A percentile compares a stretch with the other conserved stretches of the same genome.
Conservation (phyloP, 2,797 vertebrate species). For the Myotis planiceps region DNA sequence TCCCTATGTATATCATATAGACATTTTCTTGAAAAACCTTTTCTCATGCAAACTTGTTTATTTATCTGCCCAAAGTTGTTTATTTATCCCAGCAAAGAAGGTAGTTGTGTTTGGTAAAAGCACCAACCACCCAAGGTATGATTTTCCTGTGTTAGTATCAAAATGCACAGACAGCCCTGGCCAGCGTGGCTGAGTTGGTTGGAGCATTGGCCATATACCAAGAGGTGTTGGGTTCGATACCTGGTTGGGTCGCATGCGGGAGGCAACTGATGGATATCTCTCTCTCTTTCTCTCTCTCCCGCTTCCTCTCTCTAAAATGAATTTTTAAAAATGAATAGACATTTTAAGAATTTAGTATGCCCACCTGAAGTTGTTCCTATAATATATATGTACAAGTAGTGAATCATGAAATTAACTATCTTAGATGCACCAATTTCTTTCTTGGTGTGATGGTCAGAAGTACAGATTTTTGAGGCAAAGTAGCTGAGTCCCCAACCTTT, state of each 20-base stretch:
- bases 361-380: neutral
- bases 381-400: neutral
- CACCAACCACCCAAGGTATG: neutral
- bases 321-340: neutral
- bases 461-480: neutral
- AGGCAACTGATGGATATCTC: neutral
- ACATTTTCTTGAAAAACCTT: constrained; percentile 48
- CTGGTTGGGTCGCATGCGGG: neutral
- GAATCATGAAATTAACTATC: neutral
- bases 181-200: neutral
- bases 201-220: neutral
- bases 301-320: neutral
- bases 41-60: neutral
- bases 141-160: neutral
- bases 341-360: neutral
- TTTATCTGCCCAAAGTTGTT: neutral
- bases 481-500: neutral
- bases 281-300: neutral
- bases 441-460: neutral
- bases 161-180: neutral
- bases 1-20: constrained; percentile 11
- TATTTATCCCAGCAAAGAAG: neutral
- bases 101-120: neutral
- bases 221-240: neutral
- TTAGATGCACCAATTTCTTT: neutral